Conservation (phyloP, 2,797 vertebrate genomes). For the Otus scops region DNA sequence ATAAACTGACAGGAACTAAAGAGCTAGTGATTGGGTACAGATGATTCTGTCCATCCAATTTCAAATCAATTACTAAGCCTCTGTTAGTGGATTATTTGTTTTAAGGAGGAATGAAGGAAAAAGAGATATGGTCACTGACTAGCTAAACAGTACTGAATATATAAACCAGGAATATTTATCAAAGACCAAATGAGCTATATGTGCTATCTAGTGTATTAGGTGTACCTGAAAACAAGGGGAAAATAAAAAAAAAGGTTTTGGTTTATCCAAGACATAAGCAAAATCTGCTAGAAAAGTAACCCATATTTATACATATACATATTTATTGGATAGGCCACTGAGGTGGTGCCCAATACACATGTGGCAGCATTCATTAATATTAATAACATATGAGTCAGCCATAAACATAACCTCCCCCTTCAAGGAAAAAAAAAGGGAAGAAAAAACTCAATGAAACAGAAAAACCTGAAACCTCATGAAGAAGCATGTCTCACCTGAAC, state of each 20-base stretch:
- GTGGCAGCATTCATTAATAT: background rate
- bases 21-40: background rate
- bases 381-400: background rate
- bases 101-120: background rate
- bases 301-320: background rate
- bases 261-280: background rate
- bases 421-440: background rate
- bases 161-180: background rate
- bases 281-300: background rate
- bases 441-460: background rate
- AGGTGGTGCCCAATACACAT: background rate
- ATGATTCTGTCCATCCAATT: background rate
- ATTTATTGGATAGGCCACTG: background rate
- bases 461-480: background rate
- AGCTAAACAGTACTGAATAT: background rate
- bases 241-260: background rate
- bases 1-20: background rate
- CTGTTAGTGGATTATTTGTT: background rate
- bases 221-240: background rate
- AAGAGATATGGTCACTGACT: background rate
- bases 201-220: background rate
- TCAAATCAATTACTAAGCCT: slow-evolving; percentile 1
- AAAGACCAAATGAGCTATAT: background rate
- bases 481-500: background rate
- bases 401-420: background rate